Conservation (phyloP, 2,797 vertebrate genomes). For the Nasua narica region DNA sequence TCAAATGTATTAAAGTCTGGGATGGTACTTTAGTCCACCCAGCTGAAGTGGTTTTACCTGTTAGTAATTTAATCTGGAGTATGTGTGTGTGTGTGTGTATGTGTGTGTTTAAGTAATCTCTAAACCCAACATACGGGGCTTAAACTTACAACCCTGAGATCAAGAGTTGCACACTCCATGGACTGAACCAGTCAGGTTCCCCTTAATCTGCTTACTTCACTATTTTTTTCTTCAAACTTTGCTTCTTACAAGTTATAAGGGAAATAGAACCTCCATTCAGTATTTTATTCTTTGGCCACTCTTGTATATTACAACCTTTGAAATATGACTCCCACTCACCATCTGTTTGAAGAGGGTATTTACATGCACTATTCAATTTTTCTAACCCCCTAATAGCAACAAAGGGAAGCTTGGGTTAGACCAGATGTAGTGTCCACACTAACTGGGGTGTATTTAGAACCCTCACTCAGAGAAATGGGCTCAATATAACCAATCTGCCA, state of each 20-base stretch:
- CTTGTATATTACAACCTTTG: background rate
- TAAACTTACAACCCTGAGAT: background rate
- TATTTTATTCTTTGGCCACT: background rate
- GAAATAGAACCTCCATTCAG: background rate
- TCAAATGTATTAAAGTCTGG: background rate
- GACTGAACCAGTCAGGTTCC: background rate
- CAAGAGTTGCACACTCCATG: background rate
- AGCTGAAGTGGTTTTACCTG: background rate
- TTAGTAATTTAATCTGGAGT: background rate
- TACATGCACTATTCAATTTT: background rate
- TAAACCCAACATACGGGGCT: background rate
- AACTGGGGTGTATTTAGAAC: background rate
- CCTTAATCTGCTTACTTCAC: background rate
- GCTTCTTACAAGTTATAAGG: background rate
- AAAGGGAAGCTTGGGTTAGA: background rate
- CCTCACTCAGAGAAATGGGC: background rate
- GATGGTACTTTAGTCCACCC: background rate
- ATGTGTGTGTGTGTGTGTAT: too few species aligned
- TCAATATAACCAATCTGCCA: background rate
- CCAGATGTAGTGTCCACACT: background rate
- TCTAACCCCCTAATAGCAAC: background rate
- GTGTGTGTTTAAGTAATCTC: background rate
- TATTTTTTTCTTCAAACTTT: background rate
- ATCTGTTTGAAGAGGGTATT: background rate
- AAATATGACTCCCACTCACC: background rate